Evolutionary conservation across 2,113 vertebrate genomes (phyloP), one percentile per base, ranked within the genome.

Genomic region (Rafetus swinhoei): DNA sequence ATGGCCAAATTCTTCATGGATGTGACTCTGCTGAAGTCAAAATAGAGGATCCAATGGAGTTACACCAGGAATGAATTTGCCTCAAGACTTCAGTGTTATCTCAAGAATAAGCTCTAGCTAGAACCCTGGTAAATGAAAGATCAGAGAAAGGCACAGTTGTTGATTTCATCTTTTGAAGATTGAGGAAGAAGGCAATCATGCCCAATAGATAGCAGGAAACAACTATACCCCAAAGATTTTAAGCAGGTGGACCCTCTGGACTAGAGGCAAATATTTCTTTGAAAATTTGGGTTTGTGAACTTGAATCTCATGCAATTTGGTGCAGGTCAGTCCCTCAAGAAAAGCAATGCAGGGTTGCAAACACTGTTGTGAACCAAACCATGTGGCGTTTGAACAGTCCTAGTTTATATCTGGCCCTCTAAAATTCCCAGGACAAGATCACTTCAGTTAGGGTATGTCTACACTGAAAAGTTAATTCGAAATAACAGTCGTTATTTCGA

Each of bases 61-160:
- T 84, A 87, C 35, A 81, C 3, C 18, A 93, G 52, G 56, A 85
- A 83, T 22, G 19, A 89, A 93, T 13, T 84, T 52, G 76, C 6
- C 0, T 0, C 21, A 60, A 80, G 79, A 35, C 1, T 35, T 69
- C 50, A n/a, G 24, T 74, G 50, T n/a, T 54, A 19, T 50, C 59
- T 19, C 32, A 16, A 35, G 29, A 1, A 81, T 53, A 6, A 3
- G 25, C 77, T 93, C 84, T 22, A 11, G 72, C 91, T 6, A 59
- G 52, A 35, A 65, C 72, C 74, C 16, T 91, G 81, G 88, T 85
- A n/a, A 56, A 90, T 79, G 90, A 92, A 16, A 10, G 89, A 83
- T 16, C 88, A 83, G 57, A 83, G 84, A 93, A 94, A 94, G 32
- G 45, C 72, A 94, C 81, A 59, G 94, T 3, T 3, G 3, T 53